phyloP scores from a whole-genome alignment of 2,797 vertebrate genomes.

The Poecile montanus region DNA sequence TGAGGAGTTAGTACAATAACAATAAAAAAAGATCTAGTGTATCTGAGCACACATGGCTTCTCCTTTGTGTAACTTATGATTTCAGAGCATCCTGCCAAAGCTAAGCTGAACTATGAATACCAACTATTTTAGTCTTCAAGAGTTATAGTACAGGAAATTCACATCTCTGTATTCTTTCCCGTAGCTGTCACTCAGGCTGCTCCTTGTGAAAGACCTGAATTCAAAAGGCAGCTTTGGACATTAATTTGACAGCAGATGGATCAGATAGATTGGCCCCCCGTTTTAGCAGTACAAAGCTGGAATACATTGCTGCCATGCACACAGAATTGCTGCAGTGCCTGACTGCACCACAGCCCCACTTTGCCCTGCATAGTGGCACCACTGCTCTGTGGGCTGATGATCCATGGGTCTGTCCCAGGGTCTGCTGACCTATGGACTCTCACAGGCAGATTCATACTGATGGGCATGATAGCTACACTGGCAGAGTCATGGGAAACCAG shows the following conservation, averaged over 20 bases:
- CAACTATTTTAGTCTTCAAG: constrained; percentile 41
- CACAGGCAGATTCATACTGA: not conserved
- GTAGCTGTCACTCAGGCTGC: constrained; percentile 41
- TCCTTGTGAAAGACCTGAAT: constrained; percentile 56
- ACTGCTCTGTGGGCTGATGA: not conserved
- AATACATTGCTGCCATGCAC: not conserved
- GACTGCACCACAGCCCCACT: not conserved
- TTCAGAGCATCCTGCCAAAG: constrained; percentile 48
- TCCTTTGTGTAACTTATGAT: constrained; percentile 44
- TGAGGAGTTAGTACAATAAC: constrained; percentile 49
- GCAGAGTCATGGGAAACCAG: not conserved
- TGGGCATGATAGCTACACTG: not conserved
- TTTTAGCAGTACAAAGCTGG: constrained; percentile 15
- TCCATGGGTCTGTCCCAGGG: not conserved
- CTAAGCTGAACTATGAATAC: constrained; percentile 61
- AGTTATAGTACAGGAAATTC: constrained; percentile 55
- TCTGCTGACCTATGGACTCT: not conserved
- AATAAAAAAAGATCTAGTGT: constrained; percentile 50
- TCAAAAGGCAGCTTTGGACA: constrained; percentile 59
- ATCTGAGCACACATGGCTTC: constrained; percentile 30
- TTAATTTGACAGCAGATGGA: constrained; percentile 61
- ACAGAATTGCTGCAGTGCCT: not conserved
- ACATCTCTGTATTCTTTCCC: constrained; percentile 38
- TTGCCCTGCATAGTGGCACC: not conserved
- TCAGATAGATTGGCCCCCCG: constrained; percentile 10